Percentiles rank a stretch among this genome's conserved stretches.
These are phyloP conservation scores for Lordiphosa stackelbergi DNA, from an alignment of 1,140 invertebrate genomes.

Conservation along the genomic window DNA sequence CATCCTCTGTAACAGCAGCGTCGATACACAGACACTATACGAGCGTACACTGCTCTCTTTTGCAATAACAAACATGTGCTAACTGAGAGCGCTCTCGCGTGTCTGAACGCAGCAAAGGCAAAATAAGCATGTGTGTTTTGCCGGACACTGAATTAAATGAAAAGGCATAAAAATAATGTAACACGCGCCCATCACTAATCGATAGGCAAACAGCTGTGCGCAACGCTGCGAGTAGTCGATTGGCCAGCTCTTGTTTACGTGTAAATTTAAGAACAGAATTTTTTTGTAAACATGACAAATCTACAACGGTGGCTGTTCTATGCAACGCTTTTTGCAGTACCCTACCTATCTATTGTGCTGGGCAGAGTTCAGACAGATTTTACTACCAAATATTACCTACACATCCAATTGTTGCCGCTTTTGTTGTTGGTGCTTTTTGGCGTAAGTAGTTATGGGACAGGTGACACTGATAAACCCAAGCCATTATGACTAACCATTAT, in stretches of 20 bases:
- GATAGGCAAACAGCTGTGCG: too few relatives aligned
- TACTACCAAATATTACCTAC: conserved; percentile 80
- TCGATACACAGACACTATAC: too few relatives aligned
- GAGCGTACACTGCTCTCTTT: too few relatives aligned
- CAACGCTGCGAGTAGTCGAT: too few relatives aligned
- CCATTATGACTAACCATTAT: conserved; percentile 1
- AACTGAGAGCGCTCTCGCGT: too few relatives aligned
- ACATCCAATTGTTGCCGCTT: conserved; percentile 83
- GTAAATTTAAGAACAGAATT: conserved; percentile 25
- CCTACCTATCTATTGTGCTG: conserved; percentile 84
- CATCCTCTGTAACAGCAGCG: too few relatives aligned
- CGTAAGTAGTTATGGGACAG: conserved; percentile 71
- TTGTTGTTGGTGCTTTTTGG: conserved; percentile 84
- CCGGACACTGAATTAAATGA: too few relatives aligned
- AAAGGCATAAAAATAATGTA: too few relatives aligned
- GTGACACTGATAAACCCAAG: background rate
- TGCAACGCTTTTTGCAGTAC: conserved; percentile 80
- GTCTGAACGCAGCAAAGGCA: too few relatives aligned
- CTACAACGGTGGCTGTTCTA: conserved; percentile 87
- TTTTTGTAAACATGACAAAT: conserved; percentile 82
- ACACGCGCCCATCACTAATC: background rate
- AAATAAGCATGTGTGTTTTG: too few relatives aligned
- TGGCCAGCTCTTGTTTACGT: conserved; percentile 40
- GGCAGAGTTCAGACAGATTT: conserved; percentile 80
- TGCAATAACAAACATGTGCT: too few relatives aligned